Base-by-base conservation (phyloP, 2,113 vertebrate genomes). In the Carollia perspicillata region DNA sequence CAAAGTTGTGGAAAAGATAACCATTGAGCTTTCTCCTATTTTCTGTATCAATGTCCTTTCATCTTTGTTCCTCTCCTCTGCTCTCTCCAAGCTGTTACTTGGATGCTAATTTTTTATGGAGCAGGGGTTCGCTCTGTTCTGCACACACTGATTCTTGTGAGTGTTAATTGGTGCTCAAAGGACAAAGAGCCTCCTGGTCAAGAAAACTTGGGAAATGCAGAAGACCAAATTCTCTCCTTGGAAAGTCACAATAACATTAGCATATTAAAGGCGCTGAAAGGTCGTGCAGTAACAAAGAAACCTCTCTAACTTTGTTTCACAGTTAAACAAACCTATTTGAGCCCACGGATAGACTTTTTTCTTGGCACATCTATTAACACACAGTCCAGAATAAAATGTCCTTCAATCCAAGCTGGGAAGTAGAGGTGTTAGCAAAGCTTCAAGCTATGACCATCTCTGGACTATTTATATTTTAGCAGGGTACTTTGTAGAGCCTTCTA, bases 251-350 rank as follows among this genome's bases (percentile, higher is more conserved):
- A 58, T 95, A 68, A 13, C 30, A 95, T 97, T 97, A 96, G 91
- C 97, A 97, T 96, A 93, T 96, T 97, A 97, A 97, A 97, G 95
- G 65, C 66, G 88, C 96, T 95, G 94, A 95, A 94, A 94, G 68
- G 68, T 95, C 90, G 78, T 96, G 83, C 65, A 75, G 40, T 63
- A 44, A 93, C 93, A 97, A 97, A 96, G 88, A 88, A 89, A 84
- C 12, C 89, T 92, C 85, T 94, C 91, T 95, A 83, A 89, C 71
- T 88, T 89, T 97, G 79, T 88, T 95, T 92, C 89, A 72, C 51
- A 86, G 72, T 89, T 96, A 97, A 96, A 95, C 96, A 97, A 96
- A 90, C 16, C 84, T 90, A 40, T 92, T 85, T 55, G 63, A 81
- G 30, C 53, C 22, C 18, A 58, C 30, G 17, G 17, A 28, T 47